Base-by-base conservation (phyloP, 2,888 invertebrate species). In the Epirrita christyi region DNA sequence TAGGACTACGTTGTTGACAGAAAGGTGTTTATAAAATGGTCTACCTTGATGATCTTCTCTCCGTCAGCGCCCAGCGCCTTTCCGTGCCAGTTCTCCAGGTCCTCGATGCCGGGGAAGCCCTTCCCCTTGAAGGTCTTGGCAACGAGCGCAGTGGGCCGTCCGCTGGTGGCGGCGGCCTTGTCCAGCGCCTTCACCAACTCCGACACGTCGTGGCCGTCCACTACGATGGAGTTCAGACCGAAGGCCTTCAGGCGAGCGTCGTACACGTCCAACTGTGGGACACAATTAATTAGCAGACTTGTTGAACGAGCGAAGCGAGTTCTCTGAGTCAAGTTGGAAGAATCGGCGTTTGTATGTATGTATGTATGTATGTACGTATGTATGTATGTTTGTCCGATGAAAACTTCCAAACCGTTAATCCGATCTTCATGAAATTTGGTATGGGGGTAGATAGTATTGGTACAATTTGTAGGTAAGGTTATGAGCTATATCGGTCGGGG, bases 111-210 rank as follows among this genome's bases (percentile, higher is more conserved):
- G 40, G 96, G 95, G 91, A 98, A 98, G 73, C 95, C 95, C 80
- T 94, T 96, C 15, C 99, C 99, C 92, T 99, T 99, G 87, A 94
- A 97, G 0, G 99, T 99, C 92, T 99, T 98, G 49, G 98, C 98
- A 62, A 99, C 92, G 56, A 99, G 93, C 32, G 98, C 98, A 10
- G 98, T 98, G 45, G 99, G 99, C 72, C 95, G 95, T 64, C 95
- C 97, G 78, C 95, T 93, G 0, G 95, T 95, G 10, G 87, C 87
- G 14, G 95, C 86, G 0, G 97, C 97, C 76, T 96, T 95, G 73
- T 96, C 95, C 83, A 99, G 96, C 0, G 97, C 97, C 93, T 97
- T 98, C 77, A 95, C 95, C 51, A 99, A 92, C 80, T 97, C 97
- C 57, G 96, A 96, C 29, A 99, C 95, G 86, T 98, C 97, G 81